Percentiles rank a stretch among this genome's conserved stretches.
Conservation (phyloP, 2,113 vertebrate species). For the Mormyrus lacerda region DNA sequence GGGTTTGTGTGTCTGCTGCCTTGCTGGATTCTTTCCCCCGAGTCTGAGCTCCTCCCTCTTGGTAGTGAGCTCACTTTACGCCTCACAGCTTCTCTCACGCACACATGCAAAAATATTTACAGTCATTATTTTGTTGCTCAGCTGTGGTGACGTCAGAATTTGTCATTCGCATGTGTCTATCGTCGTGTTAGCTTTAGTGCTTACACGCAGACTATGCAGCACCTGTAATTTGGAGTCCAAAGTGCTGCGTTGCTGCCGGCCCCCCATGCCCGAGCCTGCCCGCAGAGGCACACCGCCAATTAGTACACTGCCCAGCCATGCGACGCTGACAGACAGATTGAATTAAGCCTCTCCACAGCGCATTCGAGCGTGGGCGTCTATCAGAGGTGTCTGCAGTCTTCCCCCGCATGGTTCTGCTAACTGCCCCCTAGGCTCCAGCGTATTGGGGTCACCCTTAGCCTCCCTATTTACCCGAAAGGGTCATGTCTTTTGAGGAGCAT, state of each 20-base stretch:
- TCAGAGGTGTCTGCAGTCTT: slow-evolving; percentile 8
- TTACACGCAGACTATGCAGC: background rate
- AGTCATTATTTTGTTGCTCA: background rate
- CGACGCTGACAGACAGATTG: slow-evolving; percentile 21
- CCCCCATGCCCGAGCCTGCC: background rate
- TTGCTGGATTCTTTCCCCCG: background rate
- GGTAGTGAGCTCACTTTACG: background rate
- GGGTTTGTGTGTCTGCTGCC: background rate
- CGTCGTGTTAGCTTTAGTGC: background rate
- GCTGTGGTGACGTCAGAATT: background rate
- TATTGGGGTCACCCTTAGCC: slow-evolving; percentile 33
- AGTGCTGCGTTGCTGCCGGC: background rate
- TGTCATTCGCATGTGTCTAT: background rate
- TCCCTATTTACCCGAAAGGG: slow-evolving; percentile 32
- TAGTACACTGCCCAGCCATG: slow-evolving; percentile 26
- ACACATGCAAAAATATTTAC: background rate
- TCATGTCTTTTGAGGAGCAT: slow-evolving; percentile 6
- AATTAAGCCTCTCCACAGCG: slow-evolving; percentile 31
- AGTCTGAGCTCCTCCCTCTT: background rate
- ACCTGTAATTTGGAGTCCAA: background rate
- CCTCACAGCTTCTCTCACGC: background rate
- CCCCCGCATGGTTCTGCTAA: background rate
- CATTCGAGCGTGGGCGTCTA: slow-evolving; percentile 25
- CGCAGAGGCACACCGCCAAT: slow-evolving; percentile 36
- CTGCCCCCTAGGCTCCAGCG: background rate